phyloP scores from a whole-genome alignment of 2,888 invertebrate species.

The Chorisops tibialis region DNA sequence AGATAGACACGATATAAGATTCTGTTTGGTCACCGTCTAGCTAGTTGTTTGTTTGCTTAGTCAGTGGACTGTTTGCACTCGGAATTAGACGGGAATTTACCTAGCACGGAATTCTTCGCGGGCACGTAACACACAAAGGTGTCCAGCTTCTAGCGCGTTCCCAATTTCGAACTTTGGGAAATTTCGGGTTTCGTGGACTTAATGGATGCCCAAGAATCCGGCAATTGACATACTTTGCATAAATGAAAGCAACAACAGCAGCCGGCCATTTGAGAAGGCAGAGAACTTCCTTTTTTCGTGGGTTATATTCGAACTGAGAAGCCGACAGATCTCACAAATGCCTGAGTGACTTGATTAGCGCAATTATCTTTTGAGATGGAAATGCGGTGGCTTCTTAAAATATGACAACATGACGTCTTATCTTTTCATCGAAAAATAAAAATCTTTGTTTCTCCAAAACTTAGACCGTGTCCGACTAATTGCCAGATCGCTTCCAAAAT shows the following conservation, averaged over 20 bases:
- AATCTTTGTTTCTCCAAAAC: too few species aligned
- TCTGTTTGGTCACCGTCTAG: slow-evolving; percentile 11
- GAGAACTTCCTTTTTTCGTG: background rate
- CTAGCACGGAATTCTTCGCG: slow-evolving; percentile 10
- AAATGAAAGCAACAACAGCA: background rate
- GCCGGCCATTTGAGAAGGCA: too few species aligned
- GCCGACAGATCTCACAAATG: slow-evolving; percentile 15
- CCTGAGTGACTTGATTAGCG: slow-evolving; percentile 24
- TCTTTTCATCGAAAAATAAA: background rate
- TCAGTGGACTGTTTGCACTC: slow-evolving; percentile 22
- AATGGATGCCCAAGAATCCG: background rate
- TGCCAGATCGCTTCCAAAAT: too few species aligned
- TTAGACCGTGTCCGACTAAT: too few species aligned
- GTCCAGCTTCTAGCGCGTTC: background rate
- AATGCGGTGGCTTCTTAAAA: slow-evolving; percentile 14
- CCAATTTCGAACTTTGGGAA: background rate
- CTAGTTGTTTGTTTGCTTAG: slow-evolving; percentile 19
- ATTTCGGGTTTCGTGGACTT: background rate
- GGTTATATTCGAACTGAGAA: background rate
- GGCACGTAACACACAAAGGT: slow-evolving; percentile 19
- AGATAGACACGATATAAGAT: slow-evolving; percentile 14
- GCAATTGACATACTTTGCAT: slow-evolving; percentile 15
- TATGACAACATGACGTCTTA: slow-evolving; percentile 17
- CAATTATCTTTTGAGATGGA: slow-evolving; percentile 13
- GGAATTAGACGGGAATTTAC: slow-evolving; percentile 22